These are phyloP conservation scores for Stegostoma tigrinum DNA, from an alignment of 2,113 vertebrate genomes.

Conservation along the genomic window DNA sequence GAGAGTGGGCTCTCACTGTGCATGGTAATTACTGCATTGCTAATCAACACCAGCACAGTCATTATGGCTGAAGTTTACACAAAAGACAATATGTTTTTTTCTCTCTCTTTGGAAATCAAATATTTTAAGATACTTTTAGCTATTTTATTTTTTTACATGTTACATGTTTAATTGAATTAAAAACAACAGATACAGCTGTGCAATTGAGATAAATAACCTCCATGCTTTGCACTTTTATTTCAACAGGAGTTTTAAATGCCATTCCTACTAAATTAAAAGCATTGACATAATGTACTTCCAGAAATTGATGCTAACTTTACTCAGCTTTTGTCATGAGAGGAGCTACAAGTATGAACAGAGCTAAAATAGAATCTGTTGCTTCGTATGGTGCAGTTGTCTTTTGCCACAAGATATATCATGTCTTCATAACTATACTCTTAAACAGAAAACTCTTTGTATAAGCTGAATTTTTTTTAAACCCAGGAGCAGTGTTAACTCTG, in stretches of 20 bases:
- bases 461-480: background rate
- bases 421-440: background rate
- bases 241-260: background rate
- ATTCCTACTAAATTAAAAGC: background rate
- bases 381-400: background rate
- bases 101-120: background rate
- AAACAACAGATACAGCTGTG: background rate
- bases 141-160: background rate
- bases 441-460: background rate
- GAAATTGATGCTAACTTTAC: background rate
- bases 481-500: background rate
- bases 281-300: background rate
- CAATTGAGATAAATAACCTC: background rate
- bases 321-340: background rate
- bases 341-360: background rate
- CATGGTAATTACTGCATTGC: background rate
- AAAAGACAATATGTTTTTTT: background rate
- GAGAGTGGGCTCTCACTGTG: background rate
- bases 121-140: background rate
- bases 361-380: background rate
- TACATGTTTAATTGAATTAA: background rate
- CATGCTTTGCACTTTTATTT: background rate
- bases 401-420: background rate
- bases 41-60: background rate
- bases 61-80: slow-evolving; percentile 5